phyloP scores from a whole-genome alignment of 2,888 invertebrate genomes.

The Onthophagus sagittarius region DNA sequence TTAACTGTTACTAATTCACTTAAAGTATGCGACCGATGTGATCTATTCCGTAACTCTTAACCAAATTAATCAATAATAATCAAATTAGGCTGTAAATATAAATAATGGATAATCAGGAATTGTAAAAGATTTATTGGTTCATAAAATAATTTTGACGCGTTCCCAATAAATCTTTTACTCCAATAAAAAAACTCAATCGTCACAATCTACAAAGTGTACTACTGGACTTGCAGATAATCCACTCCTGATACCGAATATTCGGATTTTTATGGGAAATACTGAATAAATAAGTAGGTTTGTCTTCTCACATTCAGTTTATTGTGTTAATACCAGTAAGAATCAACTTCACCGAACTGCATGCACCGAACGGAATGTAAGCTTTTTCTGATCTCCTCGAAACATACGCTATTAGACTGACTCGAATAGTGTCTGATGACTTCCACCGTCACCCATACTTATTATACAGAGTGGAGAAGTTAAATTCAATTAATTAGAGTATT shows the following conservation, averaged over 20 bases:
- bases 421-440: not conserved
- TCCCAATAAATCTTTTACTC: not conserved
- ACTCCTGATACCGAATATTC: not conserved
- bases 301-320: not conserved
- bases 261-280: conserved; percentile 1
- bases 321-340: not conserved
- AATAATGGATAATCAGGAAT: not conserved
- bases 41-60: not conserved
- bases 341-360: not conserved
- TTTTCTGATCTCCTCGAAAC: not conserved
- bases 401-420: not conserved
- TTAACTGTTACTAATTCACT: not conserved
- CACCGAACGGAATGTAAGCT: not conserved
- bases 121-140: not conserved
- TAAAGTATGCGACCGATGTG: not conserved
- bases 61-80: not conserved
- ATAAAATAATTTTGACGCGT: not conserved
- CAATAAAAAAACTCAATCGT: not conserved
- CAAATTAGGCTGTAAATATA: not conserved
- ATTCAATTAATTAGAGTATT: too few species aligned
- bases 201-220: not conserved
- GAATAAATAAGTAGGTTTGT: conserved; percentile 11
- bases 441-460: not conserved
- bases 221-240: conserved; percentile 3
- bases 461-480: too few species aligned